Conservation (phyloP, 2,113 vertebrate species). For the Mobula birostris region DNA sequence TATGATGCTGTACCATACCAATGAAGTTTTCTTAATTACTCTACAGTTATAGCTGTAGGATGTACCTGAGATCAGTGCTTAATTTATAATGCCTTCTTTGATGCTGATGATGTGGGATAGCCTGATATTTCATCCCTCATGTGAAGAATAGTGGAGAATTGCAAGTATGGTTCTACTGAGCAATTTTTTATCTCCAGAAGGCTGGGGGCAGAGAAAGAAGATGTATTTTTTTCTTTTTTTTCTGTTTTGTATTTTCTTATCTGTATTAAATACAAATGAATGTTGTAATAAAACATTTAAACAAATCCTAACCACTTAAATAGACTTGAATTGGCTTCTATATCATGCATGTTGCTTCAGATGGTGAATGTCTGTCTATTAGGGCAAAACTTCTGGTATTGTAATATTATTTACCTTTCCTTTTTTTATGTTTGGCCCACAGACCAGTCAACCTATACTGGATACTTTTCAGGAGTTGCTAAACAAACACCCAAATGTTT, state of each 20-base stretch:
- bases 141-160: background rate
- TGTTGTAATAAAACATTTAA: background rate
- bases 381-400: background rate
- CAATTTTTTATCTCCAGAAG: background rate
- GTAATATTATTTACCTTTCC: background rate
- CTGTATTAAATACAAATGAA: background rate
- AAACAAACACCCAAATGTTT: constrained; percentile 75
- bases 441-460: constrained; percentile 87
- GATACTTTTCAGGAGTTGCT: constrained; percentile 88
- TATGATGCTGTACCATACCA: background rate
- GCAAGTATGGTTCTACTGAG: background rate
- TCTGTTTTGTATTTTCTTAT: too few species aligned
- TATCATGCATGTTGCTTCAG: background rate
- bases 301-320: background rate
- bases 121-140: background rate
- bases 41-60: background rate
- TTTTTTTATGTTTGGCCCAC: background rate
- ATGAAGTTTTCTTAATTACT: background rate
- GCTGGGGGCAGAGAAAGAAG: background rate
- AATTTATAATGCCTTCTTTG: background rate
- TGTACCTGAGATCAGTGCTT: background rate
- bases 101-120: background rate
- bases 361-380: background rate
- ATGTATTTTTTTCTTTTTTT: background rate
- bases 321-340: background rate